Evolutionary conservation across 1,140 invertebrate genomes (phyloP), one percentile per base, ranked within the genome.

Genomic region (Manduca sexta): DNA sequence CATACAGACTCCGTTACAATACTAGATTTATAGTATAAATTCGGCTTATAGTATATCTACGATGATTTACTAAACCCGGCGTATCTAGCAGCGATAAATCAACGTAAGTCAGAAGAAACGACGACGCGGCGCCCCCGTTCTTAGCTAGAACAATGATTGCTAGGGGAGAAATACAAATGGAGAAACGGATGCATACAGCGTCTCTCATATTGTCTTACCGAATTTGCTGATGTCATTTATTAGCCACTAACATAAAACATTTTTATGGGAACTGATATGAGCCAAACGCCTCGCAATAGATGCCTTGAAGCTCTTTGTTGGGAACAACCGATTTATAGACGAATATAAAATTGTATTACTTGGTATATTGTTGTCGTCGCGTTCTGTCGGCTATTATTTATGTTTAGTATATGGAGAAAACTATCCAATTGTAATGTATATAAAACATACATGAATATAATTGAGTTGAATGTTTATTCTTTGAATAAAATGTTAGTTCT

Each of bases 241-340:
- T 85, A 82, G 82, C 78, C 72, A 74, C 69, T 81, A 85, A 85
- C 82, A 85, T 85, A 85, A 85, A 85, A 85, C 82, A 85, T 85
- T 80, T 85, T 83, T 85, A 85, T 83, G 62, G 69, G 62, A 63
- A 67, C 61, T 69, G 82, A 85, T 85, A 83, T 76, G 69, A 76
- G 73, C 41, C 60, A 58, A 62, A 51, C 55, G 61, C 42, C 55
- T 62, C 55, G 57, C 42, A 56, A 67, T 70, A 71, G 73, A 70
- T 64, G 69, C 56, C 64, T 68, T 46, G 52, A 41, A 63, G 51
- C 60, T 66, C 59, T 66, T 54, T 67, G 53, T 50, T 43, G 60
- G 57, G 71, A 70, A 69, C 62, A 67, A 52, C 52, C 67, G 56
- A 83, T 85, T 83, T 83, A 85, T 67, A 60, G 66, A 49, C 29